Conservation (phyloP, 2,797 vertebrate species). For the Hippopotamyrus pictus region DNA sequence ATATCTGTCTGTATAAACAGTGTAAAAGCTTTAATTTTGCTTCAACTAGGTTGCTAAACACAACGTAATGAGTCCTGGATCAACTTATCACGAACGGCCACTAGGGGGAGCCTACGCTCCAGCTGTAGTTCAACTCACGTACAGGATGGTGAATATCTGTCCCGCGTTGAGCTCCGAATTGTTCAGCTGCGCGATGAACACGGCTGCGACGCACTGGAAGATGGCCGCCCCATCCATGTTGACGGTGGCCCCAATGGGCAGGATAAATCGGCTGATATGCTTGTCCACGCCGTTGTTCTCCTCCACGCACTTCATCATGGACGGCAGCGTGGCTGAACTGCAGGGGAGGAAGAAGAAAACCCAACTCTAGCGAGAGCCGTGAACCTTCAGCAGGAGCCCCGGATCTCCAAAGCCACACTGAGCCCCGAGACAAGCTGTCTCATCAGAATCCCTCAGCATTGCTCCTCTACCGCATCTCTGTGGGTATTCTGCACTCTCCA, state of each 20-base stretch:
- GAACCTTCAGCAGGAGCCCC: neutral
- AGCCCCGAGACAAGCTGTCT: neutral
- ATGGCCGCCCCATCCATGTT: constrained; percentile 99
- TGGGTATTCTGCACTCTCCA: neutral
- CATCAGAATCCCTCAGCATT: neutral
- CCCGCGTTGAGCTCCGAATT: constrained; percentile 78
- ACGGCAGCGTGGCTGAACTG: constrained; percentile 92
- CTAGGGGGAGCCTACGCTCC: neutral
- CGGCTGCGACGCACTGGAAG: constrained; percentile 90
- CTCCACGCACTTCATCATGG: constrained; percentile 95
- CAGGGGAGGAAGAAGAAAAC: neutral
- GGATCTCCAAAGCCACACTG: neutral
- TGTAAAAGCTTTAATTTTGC: neutral
- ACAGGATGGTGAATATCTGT: constrained; percentile 98
- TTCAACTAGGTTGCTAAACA: neutral
- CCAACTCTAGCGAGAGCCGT: neutral
- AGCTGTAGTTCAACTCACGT: neutral
- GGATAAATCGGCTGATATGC: constrained; percentile 92
- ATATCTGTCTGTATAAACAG: neutral
- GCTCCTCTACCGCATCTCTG: neutral
- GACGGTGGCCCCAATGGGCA: constrained; percentile 95
- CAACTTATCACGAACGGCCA: neutral
- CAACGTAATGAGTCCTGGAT: neutral
- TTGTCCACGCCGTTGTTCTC: constrained; percentile 96
- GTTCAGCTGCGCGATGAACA: constrained; percentile 97